Base-by-base conservation (phyloP, 2,113 vertebrate species). In the Murina feae region DNA sequence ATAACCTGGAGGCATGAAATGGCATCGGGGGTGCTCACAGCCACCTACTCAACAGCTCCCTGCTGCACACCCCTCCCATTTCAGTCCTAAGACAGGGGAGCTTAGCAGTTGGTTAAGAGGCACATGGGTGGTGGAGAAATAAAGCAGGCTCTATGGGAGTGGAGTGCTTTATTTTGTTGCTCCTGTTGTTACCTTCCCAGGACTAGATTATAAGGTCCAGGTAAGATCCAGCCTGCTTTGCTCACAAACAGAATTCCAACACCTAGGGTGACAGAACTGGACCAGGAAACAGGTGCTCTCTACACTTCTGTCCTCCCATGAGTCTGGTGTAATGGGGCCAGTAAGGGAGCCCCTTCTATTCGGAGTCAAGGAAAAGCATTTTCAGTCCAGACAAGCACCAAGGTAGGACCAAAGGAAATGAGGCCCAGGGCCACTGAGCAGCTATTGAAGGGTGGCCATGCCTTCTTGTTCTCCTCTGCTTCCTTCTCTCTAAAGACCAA, bases 1-100 rank as follows among this genome's bases (percentile, higher is more conserved):
- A 72, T 3, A 7, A 47, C 23, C 4, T 21, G 18, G 39, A 63
- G 2, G 30, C n/a, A 25, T 16, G 51, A 42, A 49, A 11, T 35
- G 16, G 25, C 8, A 0, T n/a, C 17, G 2, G 7, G 14, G 9
- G 37, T 14, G 5, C 28, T 42, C n/a, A n/a, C n/a, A 30, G n/a
- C 32, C 35, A 47, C 37, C 66, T 82, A 10, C 72, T 69, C 28
- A 44, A 25, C 47, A 47, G 35, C 12, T 55, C 32, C 49, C 30
- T 21, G 66, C 9, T 39, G 53, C 39, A 47, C 6, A 5, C 2
- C 3, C 39, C 1, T 37, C n/a, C 37, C 37, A 23, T 10, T 16
- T 16, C 6, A 13, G 35, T 23, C n/a, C 60, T 55, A 28, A 47
- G n/a, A 68, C 53, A 13, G 6, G 14, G 42, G 58, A 85, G 68